Conservation (phyloP, 2,113 vertebrate genomes). For the Acrocephalus kingi region DNA sequence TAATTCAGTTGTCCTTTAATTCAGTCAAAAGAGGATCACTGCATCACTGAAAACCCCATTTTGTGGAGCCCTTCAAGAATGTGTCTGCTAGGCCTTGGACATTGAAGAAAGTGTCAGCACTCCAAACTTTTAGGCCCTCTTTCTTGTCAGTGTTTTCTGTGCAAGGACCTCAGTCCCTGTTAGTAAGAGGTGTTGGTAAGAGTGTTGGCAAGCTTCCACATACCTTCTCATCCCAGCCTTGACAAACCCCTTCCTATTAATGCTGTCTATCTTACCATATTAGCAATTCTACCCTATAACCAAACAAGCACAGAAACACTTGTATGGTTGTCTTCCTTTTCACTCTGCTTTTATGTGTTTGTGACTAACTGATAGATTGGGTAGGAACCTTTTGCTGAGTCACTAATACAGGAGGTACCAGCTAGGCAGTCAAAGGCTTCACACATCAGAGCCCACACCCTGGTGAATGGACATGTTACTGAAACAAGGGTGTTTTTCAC, state of each 20-base stretch:
- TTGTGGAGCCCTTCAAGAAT: neutral
- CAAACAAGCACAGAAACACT: neutral
- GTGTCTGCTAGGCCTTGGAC: neutral
- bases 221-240: neutral
- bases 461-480: accelerated
- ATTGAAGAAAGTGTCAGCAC: accelerated
- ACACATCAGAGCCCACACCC: neutral
- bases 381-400: neutral
- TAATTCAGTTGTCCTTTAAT: neutral
- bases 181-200: neutral
- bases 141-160: neutral
- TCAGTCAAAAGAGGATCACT: neutral
- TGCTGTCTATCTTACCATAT: neutral
- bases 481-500: neutral
- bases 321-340: neutral
- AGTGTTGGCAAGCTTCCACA: neutral
- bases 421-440: neutral
- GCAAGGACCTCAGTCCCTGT: accelerated
- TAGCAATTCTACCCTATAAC: neutral
- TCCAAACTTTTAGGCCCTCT: neutral
- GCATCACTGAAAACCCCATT: neutral
- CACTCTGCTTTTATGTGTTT: neutral
- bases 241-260: neutral
- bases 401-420: neutral
- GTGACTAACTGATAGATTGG: neutral